Base-by-base conservation (phyloP, 35 echinoderm and acorn worm genomes). In the Ophiothrix spiculata region DNA sequence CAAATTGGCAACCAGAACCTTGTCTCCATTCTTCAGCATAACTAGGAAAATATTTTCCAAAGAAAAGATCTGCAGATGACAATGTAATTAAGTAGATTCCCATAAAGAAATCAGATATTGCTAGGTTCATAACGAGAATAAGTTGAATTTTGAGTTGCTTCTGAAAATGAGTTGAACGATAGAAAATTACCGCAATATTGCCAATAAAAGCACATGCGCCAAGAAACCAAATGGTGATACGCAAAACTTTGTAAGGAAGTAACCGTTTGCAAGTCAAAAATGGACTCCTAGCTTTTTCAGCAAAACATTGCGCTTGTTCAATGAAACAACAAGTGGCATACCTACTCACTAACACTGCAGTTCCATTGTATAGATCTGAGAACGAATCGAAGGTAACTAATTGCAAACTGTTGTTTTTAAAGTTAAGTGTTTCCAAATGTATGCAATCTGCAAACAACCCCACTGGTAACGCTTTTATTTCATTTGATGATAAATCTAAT, bases 11-110 rank as follows among this genome's bases (percentile, higher is more conserved):
- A 40, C 93, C 35, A 38, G 8, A 8, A 1, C 91, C 83, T 0
- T 75, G 35, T 36, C 91, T 49, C 94, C 94, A 97, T 32, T 35
- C 56, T 12, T 77, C 75, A 14, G 90, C 82, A 84, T 83, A 38
- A 1, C 74, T 34, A 37, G 87, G 88, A 34, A 93, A 97, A 21
- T 75, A 56, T 11, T 64, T 40, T 8, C 90, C 86, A 74, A 82
- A 97, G 35, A 83, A 36, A 25, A 88, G 39, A 75, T 97, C 94
- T 19, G 84, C 79, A 38, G 87, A 80, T 12, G 91, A 76, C 1
- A 97, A 77, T 13, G 90, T 85, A 15, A 93, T 77, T 74, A 97
- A 41, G 74, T 97, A 97, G 11, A 97, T 42, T 19, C 90, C 94
- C 91, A 93, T 97, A 0, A 97, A 39, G 21, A 91, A 84, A 56